phyloP scores from a whole-genome alignment of 2,888 invertebrate species.

The Chromoteleia sp. region DNA sequence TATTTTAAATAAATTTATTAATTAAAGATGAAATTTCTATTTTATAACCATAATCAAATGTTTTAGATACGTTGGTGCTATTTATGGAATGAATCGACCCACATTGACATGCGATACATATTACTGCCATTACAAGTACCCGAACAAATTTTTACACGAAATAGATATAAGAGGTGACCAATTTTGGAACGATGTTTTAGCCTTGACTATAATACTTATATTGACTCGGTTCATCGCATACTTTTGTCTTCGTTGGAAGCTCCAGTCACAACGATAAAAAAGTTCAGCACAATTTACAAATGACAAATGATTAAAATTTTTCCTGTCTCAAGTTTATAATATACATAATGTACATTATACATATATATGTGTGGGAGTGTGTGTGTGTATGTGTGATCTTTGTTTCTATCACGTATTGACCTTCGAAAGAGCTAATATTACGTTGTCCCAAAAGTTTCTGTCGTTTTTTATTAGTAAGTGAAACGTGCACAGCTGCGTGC shows the following conservation, averaged over 20 bases:
- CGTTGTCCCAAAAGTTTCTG: too few species aligned
- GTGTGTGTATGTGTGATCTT: too few species aligned
- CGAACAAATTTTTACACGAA: slow-evolving; percentile 92
- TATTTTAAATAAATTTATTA: slow-evolving; percentile 89
- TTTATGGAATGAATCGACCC: slow-evolving; percentile 92
- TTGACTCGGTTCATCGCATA: slow-evolving; percentile 89
- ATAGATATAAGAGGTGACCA: slow-evolving; percentile 92
- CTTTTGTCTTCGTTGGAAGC: slow-evolving; percentile 91
- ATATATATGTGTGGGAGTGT: neutral
- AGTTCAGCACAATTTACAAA: neutral
- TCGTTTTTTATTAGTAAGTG: too few species aligned
- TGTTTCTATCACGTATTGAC: neutral
- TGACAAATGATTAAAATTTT: slow-evolving; percentile 1
- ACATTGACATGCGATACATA: slow-evolving; percentile 89
- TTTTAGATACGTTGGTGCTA: slow-evolving; percentile 88
- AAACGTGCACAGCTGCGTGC: too few species aligned
- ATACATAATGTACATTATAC: neutral
- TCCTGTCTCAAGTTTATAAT: slow-evolving; percentile 3
- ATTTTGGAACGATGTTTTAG: slow-evolving; percentile 93
- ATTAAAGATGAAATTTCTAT: neutral
- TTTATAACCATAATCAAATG: neutral
- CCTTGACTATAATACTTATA: slow-evolving; percentile 89
- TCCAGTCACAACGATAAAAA: slow-evolving; percentile 88
- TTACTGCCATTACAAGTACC: slow-evolving; percentile 94
- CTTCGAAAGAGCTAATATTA: too few species aligned